phyloP scores from a whole-genome alignment of 2,113 vertebrate genomes.

The Colius striatus region DNA sequence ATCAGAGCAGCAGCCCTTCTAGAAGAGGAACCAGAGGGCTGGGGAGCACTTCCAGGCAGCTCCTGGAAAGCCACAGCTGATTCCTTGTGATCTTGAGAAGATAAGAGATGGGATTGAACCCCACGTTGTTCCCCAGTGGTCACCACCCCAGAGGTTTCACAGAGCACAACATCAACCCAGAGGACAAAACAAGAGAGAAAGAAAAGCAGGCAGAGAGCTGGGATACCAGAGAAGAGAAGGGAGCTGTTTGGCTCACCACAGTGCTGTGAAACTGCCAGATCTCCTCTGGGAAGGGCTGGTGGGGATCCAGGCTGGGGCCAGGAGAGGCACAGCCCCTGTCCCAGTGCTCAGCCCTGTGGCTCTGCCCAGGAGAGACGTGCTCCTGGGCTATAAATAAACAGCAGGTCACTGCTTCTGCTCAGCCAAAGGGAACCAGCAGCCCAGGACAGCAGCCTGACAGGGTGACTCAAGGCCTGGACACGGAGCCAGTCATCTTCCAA shows the following conservation, averaged over 20 bases:
- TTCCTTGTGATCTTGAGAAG: not conserved
- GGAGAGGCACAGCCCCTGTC: not conserved
- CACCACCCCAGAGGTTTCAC: accelerated
- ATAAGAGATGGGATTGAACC: not conserved
- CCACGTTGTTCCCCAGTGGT: not conserved
- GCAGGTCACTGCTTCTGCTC: not conserved
- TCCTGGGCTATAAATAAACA: not conserved
- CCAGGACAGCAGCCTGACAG: not conserved
- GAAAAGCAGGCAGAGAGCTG: not conserved
- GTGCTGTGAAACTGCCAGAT: not conserved
- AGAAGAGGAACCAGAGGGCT: not conserved
- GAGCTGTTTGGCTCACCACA: not conserved
- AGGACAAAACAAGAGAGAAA: not conserved
- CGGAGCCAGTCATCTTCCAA: constrained; percentile 42
- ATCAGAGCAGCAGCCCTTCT: accelerated
- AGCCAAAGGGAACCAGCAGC: constrained; percentile 28
- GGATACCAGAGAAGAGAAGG: constrained; percentile 1
- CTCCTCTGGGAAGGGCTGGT: not conserved
- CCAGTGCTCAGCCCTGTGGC: accelerated
- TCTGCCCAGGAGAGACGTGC: not conserved
- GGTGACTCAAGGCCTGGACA: constrained; percentile 44
- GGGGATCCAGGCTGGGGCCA: not conserved
- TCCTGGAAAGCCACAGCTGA: not conserved
- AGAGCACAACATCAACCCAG: not conserved
- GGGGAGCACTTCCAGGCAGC: not conserved